Percentiles rank a stretch among this genome's conserved stretches.
These are phyloP conservation scores for Pygoscelis antarcticus DNA, from an alignment of 2,113 vertebrate species.

Conservation along the genomic window DNA sequence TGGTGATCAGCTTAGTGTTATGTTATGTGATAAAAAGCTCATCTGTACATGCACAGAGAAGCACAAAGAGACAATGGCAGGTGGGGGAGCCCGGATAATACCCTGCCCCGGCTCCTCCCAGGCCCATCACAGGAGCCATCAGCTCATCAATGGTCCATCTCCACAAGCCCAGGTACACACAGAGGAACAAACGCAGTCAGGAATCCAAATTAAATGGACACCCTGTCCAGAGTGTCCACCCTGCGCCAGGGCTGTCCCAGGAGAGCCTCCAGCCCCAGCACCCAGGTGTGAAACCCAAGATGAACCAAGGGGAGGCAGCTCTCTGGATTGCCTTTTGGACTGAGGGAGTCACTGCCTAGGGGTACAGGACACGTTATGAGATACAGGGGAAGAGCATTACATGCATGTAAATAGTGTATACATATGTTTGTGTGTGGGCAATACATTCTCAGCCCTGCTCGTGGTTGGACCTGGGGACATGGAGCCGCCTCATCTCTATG, in stretches of 20 bases:
- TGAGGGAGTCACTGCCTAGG: accelerated
- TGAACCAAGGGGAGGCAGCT: not conserved
- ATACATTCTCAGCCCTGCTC: not conserved
- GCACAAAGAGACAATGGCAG: not conserved
- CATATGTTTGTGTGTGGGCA: not conserved
- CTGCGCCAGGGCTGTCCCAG: not conserved
- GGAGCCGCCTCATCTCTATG: not conserved
- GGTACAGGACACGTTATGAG: not conserved
- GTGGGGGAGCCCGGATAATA: not conserved
- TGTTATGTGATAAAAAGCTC: not conserved
- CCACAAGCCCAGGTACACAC: not conserved
- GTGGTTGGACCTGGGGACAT: too few relatives aligned
- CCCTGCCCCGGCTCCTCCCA: not conserved
- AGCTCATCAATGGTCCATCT: not conserved
- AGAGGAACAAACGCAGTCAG: not conserved
- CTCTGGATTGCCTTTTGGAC: not conserved
- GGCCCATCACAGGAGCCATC: not conserved
- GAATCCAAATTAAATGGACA: not conserved
- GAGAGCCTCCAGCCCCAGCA: not conserved
- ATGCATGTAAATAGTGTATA: accelerated
- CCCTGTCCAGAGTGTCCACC: too few relatives aligned
- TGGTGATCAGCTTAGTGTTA: not conserved
- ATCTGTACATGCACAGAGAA: not conserved
- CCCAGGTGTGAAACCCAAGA: not conserved
- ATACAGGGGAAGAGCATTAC: not conserved